Evolutionary conservation across 1,140 invertebrate genomes (phyloP), one percentile per base, ranked within the genome.

Genomic region (Bombus consobrinus): DNA sequence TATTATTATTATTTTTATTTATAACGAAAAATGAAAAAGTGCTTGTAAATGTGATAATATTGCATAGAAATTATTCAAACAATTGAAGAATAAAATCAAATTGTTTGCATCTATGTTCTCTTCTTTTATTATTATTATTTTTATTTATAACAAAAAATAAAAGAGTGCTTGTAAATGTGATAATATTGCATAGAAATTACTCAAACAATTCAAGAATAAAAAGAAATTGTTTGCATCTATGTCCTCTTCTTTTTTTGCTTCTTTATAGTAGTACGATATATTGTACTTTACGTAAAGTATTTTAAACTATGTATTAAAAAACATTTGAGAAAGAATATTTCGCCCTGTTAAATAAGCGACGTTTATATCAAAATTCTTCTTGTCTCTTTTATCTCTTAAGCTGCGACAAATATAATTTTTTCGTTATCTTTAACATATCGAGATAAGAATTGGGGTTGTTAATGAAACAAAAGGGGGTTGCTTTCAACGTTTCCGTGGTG

Each of bases 401-500:
- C 32, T 3, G 34, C 25, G 34, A 15, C 10, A 57, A 18, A 39
- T 10, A 9, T 4, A 15, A 80, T 37, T 15, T 53, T 57, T 3
- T 25, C 5, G 25, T 22, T n/a, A 0, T 37, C 12, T n/a, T 66
- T 32, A 34, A 32, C 1, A 9, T n/a, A 18, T 62, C 0, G 59
- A 34, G 2, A 1, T 6, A 22, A 47, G 25, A 34, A 8, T 25
- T 39, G 0, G 13, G 0, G 1, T 43, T 47, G 25, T 64, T 2
- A 64, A 9, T 47, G 2, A 1, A 8, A 78, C 41, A 53, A 0
- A 69, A 39, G 5, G 15, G 0, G 1, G 12, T 28, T 28, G n/a
- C 0, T 28, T 37, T 12, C 80, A 90, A 78, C 66, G 84, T 91
- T 90, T 90, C 89, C 90, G 87, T 90, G 90, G 89, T 91, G 89